Percentiles rank a stretch among this genome's conserved stretches.
These are phyloP conservation scores for Uloborus plumipes DNA, from an alignment of 2,888 invertebrate genomes.

Conservation along the genomic window DNA sequence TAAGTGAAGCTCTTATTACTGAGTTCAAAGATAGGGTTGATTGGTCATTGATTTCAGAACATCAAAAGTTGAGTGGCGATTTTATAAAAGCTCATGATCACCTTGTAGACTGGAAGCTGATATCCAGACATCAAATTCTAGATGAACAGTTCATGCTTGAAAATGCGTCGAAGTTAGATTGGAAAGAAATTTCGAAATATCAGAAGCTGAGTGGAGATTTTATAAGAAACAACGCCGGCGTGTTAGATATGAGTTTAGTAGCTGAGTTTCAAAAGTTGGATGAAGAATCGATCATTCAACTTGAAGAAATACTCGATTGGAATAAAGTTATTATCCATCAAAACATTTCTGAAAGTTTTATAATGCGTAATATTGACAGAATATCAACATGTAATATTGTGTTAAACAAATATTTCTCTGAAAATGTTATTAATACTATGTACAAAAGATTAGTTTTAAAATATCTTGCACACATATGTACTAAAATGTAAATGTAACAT, in stretches of 20 bases:
- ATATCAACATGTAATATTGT: not conserved
- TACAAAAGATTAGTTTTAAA: not conserved
- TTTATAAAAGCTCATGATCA: not conserved
- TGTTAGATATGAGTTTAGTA: not conserved
- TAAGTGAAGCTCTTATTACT: no score
- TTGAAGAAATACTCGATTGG: no score
- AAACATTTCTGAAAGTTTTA: not conserved
- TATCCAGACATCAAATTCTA: not conserved
- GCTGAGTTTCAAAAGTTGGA: not conserved
- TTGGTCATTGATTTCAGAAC: no score
- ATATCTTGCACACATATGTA: not conserved
- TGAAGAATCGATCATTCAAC: not conserved
- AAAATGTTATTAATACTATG: not conserved
- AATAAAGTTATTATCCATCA: not conserved
- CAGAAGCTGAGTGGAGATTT: not conserved
- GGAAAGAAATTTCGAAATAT: not conserved
- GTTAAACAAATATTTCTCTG: constrained; percentile 2
- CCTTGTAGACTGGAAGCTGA: not conserved
- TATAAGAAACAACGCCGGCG: not conserved
- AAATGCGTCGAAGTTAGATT: not conserved
- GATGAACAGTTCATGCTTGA: not conserved
- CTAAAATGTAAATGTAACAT: not conserved
- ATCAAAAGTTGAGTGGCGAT: no score
- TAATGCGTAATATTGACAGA: not conserved
- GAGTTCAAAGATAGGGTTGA: no score